Percentiles rank a stretch among this genome's conserved stretches.
Evolutionary conservation across 2,797 vertebrate species (phyloP).

Genomic region (Helicolenus hilgendorfi): DNA sequence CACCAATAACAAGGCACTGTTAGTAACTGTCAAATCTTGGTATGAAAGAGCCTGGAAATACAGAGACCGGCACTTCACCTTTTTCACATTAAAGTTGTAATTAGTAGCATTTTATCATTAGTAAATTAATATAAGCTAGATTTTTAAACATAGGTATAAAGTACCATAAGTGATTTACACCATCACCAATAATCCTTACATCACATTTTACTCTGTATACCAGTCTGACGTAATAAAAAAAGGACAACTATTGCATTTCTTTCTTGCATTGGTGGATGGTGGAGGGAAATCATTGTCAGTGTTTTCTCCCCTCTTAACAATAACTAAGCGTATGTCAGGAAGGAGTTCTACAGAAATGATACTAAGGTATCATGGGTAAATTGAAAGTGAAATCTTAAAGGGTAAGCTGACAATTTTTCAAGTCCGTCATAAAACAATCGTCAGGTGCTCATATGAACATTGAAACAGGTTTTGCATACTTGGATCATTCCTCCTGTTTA

Average conservation of each 20-base stretch:
- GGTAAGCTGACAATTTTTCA: not conserved
- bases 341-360: not conserved
- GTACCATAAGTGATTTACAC: not conserved
- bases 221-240: slow-evolving; percentile 15
- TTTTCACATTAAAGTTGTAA: not conserved
- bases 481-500: not conserved
- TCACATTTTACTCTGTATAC: not conserved
- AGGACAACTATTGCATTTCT: not conserved
- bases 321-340: not conserved
- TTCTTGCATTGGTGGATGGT: not conserved
- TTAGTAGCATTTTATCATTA: not conserved
- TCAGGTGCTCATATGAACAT: not conserved
- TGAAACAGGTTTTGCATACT: not conserved
- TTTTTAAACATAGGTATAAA: not conserved
- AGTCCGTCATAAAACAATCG: not conserved
- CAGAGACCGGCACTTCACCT: not conserved
- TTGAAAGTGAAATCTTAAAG: not conserved
- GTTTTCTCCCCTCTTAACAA: not conserved
- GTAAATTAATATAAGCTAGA: not conserved
- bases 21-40: not conserved
- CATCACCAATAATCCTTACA: not conserved
- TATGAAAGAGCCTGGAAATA: not conserved
- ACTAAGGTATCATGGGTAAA: not conserved
- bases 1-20: not conserved
- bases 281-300: not conserved